phyloP scores from a whole-genome alignment of 2,113 vertebrate genomes.

The Onychostruthus taczanowskii region DNA sequence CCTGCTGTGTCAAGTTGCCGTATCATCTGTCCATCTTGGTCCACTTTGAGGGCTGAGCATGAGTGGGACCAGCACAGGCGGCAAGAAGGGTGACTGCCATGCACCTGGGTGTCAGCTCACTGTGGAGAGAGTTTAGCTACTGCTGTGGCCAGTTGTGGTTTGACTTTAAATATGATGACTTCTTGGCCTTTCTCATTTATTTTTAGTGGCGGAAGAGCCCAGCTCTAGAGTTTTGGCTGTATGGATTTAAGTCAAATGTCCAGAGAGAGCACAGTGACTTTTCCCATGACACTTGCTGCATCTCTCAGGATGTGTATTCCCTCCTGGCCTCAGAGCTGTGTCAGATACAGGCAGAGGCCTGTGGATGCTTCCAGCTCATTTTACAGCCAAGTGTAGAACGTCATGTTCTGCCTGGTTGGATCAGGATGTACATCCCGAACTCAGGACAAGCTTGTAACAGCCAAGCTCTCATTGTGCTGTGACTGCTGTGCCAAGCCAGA shows the following conservation, averaged over 20 bases:
- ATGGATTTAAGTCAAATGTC: neutral
- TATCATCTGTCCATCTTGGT: neutral
- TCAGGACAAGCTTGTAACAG: neutral
- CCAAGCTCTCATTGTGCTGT: neutral
- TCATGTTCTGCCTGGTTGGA: neutral
- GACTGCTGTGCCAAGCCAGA: neutral
- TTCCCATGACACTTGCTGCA: conserved; percentile 34
- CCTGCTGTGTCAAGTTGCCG: accelerated
- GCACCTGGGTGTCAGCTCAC: neutral
- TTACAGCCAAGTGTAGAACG: neutral
- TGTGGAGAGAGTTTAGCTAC: neutral
- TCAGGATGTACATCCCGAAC: neutral
- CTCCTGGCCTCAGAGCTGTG: neutral
- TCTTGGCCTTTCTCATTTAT: conserved; percentile 13
- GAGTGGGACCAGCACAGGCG: neutral
- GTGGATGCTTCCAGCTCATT: neutral
- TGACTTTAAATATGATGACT: neutral
- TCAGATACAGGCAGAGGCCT: neutral
- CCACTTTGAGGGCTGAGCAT: neutral
- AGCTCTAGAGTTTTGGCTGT: neutral
- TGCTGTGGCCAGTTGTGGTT: neutral
- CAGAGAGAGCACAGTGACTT: neutral
- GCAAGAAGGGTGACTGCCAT: neutral
- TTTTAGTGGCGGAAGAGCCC: conserved; percentile 5
- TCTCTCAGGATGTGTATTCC: neutral